These are phyloP conservation scores for Drosophila triauraria DNA, from an alignment of 1,140 invertebrate species.

Conservation along the genomic window DNA sequence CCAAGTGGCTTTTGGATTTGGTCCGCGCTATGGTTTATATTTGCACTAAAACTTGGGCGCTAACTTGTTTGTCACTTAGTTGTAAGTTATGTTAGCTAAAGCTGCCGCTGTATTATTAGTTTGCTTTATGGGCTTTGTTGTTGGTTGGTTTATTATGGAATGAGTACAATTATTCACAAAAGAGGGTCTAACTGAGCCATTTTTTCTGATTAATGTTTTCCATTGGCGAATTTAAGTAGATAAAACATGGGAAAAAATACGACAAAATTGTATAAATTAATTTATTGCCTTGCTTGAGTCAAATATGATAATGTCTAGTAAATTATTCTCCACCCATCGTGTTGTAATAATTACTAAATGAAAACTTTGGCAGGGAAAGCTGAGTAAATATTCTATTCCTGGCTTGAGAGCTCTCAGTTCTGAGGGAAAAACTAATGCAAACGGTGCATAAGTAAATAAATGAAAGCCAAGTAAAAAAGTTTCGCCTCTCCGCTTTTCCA, in stretches of 20 bases:
- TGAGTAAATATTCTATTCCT: slow-evolving; percentile 2
- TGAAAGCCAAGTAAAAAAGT: slow-evolving; percentile 15
- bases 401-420: neutral
- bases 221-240: neutral
- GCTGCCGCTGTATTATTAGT: slow-evolving; percentile 38
- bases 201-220: slow-evolving; percentile 1
- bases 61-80: slow-evolving; percentile 39
- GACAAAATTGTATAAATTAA: neutral
- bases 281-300: neutral
- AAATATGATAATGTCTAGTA: neutral
- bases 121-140: slow-evolving; percentile 42
- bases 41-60: slow-evolving; percentile 52
- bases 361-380: neutral
- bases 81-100: slow-evolving; percentile 6
- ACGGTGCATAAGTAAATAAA: slow-evolving; percentile 53
- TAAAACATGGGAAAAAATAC: neutral
- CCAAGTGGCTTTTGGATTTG: slow-evolving; percentile 30
- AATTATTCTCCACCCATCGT: neutral
- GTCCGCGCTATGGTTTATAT: slow-evolving; percentile 31
- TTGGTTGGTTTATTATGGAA: slow-evolving; percentile 30
- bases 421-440: slow-evolving; percentile 11
- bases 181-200: neutral
- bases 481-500: slow-evolving; percentile 14
- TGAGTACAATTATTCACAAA: slow-evolving; percentile 8
- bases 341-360: neutral